Percentiles rank a stretch among this genome's conserved stretches.
Evolutionary conservation across 37 sponge, comb jelly and placozoan species (phyloP).

Genomic region (Bolinopsis microptera): DNA sequence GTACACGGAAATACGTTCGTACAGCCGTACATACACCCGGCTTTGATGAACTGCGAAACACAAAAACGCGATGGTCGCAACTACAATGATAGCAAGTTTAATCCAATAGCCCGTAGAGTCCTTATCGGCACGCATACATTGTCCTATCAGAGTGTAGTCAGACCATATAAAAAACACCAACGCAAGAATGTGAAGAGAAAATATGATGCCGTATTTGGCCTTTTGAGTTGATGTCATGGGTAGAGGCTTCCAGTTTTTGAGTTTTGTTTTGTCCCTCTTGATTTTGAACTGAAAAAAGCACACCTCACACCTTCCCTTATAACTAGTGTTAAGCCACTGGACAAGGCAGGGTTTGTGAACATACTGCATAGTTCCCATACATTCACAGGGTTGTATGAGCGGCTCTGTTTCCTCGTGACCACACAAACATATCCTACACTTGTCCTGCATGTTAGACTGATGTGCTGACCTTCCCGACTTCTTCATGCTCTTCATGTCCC

Average conservation of each 20-base stretch:
- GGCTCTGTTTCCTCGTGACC: constrained; percentile 61
- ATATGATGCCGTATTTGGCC: constrained; percentile 57
- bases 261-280: not conserved
- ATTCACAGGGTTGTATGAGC: constrained; percentile 55
- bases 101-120: constrained; percentile 47
- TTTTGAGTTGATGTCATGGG: constrained; percentile 64
- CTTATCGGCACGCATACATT: constrained; percentile 32
- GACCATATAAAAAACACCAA: constrained; percentile 56
- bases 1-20: constrained; percentile 39
- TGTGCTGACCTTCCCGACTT: not conserved
- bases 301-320: constrained; percentile 53
- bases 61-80: constrained; percentile 22
- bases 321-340: constrained; percentile 56
- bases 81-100: constrained; percentile 52
- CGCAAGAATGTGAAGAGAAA: constrained; percentile 31
- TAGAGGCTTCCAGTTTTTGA: constrained; percentile 46
- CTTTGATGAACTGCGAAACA: constrained; percentile 52
- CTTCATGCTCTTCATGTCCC: not conserved
- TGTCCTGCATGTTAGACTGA: not conserved
- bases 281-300: constrained; percentile 62
- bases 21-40: constrained; percentile 44
- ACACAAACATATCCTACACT: constrained; percentile 52
- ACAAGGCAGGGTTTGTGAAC: constrained; percentile 43
- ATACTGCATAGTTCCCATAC: constrained; percentile 53
- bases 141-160: constrained; percentile 50